Evolutionary conservation across 2,113 vertebrate species (phyloP).

Genomic region (Myiozetetes cayanensis): DNA sequence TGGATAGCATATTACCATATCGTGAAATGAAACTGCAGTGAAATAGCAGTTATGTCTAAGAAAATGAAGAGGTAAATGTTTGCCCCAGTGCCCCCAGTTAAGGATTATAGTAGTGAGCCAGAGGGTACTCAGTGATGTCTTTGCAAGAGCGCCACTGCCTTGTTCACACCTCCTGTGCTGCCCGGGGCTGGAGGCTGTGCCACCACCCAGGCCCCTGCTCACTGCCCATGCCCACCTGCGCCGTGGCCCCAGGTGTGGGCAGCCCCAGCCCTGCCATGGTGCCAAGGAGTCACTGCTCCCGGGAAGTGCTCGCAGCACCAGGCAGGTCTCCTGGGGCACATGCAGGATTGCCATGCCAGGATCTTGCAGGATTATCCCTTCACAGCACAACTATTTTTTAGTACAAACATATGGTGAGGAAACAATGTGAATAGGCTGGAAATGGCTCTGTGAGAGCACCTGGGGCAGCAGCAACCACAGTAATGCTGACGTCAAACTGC

Average conservation of each 20-base stretch:
- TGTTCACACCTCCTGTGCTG: neutral
- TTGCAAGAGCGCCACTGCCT: neutral
- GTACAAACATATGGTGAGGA: conserved; percentile 48
- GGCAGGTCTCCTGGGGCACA: neutral
- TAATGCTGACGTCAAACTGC: neutral
- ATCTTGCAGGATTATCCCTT: neutral
- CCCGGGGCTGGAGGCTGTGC: neutral
- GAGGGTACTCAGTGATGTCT: neutral
- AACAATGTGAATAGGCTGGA: conserved; percentile 29
- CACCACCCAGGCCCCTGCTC: neutral
- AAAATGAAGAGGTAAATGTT: conserved; percentile 40
- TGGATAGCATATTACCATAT: conserved; percentile 10
- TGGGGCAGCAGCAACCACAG: neutral
- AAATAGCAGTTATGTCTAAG: conserved; percentile 33
- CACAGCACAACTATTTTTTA: conserved; percentile 20
- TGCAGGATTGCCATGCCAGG: rapidly evolving
- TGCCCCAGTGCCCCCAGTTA: neutral
- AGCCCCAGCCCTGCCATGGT: neutral
- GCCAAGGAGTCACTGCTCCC: rapidly evolving
- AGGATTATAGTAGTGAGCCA: neutral
- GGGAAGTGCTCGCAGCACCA: rapidly evolving
- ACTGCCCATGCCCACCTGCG: rapidly evolving
- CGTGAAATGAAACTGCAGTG: neutral
- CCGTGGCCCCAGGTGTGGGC: rapidly evolving
- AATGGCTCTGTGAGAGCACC: conserved; percentile 56